Base-by-base conservation (phyloP, 2,888 invertebrate species). In the Orthonevra nobilis region DNA sequence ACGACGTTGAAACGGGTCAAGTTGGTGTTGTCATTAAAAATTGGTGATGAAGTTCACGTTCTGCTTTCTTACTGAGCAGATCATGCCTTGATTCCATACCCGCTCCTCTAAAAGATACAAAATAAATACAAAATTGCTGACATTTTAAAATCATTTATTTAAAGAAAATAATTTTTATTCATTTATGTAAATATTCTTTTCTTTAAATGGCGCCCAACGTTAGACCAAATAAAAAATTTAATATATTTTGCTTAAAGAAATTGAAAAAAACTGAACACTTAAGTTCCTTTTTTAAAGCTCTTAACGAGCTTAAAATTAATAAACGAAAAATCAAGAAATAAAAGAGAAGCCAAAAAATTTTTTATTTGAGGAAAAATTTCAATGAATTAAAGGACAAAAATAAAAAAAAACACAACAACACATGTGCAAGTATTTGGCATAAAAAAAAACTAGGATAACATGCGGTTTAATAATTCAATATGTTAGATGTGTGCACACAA, bases 31-130 rank as follows among this genome's bases (percentile, higher is more conserved):
- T 87, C 89, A 89, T 89, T 83, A 89, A 85, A 83, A 86, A 89
- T 85, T 88, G 88, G 83, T 88, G 88, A 85, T 89, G 87, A 73
- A 87, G 86, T 81, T 89, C 89, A 68, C 87, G 87, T 84, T 89
- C 89, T 84, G 86, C 83, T 83, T 87, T 87, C 83, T 87, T 87
- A 87, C 86, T 85, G 83, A 87, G 84, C 85, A 87, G 84, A 85
- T 89, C 89, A 87, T 88, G 88, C 86, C 88, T 86, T 89, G 89
- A 87, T 86, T 89, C 89, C 88, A 89, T 87, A 86, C 88, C 88
- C 87, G 89, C 89, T 87, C 88, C 89, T 86, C 89, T 89, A 85
- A 61, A 83, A 84, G 12, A 75, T n/a, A n/a, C n/a, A 74, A 58
- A 73, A 58, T 12, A 69, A 46, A 44, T 10, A 17, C 30, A 30